phyloP scores from a whole-genome alignment of 2,888 invertebrate genomes.

The Minunthozetes semirufus region DNA sequence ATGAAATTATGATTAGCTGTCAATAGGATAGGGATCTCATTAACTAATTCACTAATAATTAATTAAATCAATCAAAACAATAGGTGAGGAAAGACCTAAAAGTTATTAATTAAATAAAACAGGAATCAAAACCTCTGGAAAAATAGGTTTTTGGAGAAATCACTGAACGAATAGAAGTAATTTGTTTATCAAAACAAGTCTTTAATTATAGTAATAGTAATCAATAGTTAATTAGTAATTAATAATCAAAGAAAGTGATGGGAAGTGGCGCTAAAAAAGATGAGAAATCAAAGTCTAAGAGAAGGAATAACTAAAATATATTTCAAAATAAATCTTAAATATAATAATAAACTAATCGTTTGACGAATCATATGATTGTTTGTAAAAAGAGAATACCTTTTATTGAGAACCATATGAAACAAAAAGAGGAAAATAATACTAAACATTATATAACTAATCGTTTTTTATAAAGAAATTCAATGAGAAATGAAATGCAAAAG shows the following conservation, averaged over 20 bases:
- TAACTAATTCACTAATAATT: neutral
- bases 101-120: neutral
- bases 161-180: too few species aligned
- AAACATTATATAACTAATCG: constrained; percentile 10
- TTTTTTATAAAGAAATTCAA: neutral
- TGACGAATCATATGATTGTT: neutral
- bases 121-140: neutral
- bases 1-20: neutral
- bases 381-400: constrained; percentile 2
- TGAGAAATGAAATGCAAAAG: neutral
- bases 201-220: neutral
- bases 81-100: too few species aligned
- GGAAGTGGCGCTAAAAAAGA: too few species aligned
- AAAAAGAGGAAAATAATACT: constrained; percentile 8
- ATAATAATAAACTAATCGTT: neutral
- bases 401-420: neutral
- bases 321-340: neutral
- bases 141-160: too few species aligned
- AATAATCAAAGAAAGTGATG: too few species aligned
- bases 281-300: neutral
- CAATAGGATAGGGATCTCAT: neutral
- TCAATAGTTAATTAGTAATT: neutral
- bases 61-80: neutral
- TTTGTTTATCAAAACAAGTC: neutral
- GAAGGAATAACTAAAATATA: neutral